phyloP scores from a whole-genome alignment of 2,888 invertebrate species.

The Drosophila affinis region DNA sequence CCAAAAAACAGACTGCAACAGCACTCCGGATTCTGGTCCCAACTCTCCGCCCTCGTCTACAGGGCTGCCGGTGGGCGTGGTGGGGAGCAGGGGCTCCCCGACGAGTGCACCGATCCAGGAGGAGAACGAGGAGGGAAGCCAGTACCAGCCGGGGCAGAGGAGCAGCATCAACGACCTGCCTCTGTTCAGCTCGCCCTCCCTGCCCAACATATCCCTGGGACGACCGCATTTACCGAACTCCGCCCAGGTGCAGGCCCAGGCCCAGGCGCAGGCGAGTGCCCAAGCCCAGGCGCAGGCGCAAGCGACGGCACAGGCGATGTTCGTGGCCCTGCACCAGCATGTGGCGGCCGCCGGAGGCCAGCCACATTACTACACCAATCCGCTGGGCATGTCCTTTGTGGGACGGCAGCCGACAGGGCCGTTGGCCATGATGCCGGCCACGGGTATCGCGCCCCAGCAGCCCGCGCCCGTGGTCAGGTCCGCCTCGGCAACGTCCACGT shows the following conservation, averaged over 20 bases:
- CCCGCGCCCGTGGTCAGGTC: conserved; percentile 84
- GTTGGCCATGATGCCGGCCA: conserved; percentile 64
- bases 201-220: conserved; percentile 98
- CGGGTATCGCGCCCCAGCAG: conserved; percentile 70
- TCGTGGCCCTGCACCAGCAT: conserved; percentile 81
- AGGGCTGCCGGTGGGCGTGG: conserved; percentile 80
- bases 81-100: conserved; percentile 87
- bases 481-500: conserved; percentile 85
- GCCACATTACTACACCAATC: conserved; percentile 80
- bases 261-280: conserved; percentile 37
- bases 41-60: conserved; percentile 89
- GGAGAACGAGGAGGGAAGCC: conserved; percentile 89
- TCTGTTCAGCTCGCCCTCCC: conserved; percentile 96
- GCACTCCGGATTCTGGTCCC: conserved; percentile 90
- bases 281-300: conserved; percentile 52
- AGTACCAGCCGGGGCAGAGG: conserved; percentile 87
- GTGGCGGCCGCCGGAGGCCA: conserved; percentile 62
- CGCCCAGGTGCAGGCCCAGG: conserved; percentile 39
- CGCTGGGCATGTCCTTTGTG: conserved; percentile 76
- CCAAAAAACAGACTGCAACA: conserved; percentile 84
- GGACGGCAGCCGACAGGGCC: conserved; percentile 60
- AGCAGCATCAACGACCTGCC: conserved; percentile 90
- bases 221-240: conserved; percentile 87
- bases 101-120: conserved; percentile 90
- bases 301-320: conserved; percentile 66